Percentiles rank a stretch among this genome's conserved stretches.
phyloP scores from a whole-genome alignment of 2,797 vertebrate species.

The Macrochelys suwanniensis region DNA sequence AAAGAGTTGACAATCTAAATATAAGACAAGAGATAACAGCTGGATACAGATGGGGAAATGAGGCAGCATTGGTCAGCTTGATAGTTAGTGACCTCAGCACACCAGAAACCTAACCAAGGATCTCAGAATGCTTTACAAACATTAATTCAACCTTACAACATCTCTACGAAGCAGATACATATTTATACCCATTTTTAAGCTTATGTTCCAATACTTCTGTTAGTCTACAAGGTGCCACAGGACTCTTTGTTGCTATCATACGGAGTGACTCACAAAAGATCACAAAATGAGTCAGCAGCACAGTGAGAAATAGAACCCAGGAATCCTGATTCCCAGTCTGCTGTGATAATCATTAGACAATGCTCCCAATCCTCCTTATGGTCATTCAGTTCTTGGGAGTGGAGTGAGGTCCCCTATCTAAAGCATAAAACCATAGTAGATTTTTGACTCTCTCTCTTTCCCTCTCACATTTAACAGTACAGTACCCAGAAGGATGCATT shows the following conservation, averaged over 20 bases:
- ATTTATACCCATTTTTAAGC: constrained; percentile 34
- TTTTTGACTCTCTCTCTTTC: constrained; percentile 39
- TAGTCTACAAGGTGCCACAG: too few relatives aligned
- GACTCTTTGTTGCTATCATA: constrained; percentile 19
- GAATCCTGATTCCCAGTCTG: constrained; percentile 27
- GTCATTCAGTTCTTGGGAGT: constrained; percentile 55
- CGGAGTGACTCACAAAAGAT: constrained; percentile 70
- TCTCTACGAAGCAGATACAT: constrained; percentile 40
- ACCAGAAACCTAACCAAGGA: constrained; percentile 23
- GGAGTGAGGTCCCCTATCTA: constrained; percentile 36
- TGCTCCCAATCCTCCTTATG: background rate
- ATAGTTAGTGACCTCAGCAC: background rate
- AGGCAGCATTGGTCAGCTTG: background rate
- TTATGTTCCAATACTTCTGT: too few relatives aligned
- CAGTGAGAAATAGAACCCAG: constrained; percentile 51
- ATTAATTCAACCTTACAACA: constrained; percentile 43
- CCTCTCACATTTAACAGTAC: constrained; percentile 53
- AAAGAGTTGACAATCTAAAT: background rate
- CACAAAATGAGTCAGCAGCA: constrained; percentile 72
- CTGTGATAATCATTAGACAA: constrained; percentile 57
- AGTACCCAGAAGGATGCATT: constrained; percentile 46
- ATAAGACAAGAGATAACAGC: background rate
- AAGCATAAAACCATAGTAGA: constrained; percentile 49
- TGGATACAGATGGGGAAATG: background rate
- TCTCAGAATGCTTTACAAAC: constrained; percentile 20